Conservation (phyloP, 1,140 invertebrate genomes). For the Acarapis woodi region DNA sequence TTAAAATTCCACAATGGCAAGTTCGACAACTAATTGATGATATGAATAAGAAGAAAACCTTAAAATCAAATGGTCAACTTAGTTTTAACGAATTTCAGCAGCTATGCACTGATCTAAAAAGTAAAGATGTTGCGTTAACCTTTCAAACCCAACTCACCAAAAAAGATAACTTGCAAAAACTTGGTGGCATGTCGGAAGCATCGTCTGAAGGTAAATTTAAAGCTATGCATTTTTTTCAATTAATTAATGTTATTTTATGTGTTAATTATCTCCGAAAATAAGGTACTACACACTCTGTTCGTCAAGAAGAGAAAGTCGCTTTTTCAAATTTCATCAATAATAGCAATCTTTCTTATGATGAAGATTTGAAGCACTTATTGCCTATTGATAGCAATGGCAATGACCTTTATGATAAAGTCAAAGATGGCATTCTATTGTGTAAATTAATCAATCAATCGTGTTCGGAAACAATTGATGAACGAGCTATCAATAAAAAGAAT, state of each 20-base stretch:
- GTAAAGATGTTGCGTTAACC: slow-evolving; percentile 55
- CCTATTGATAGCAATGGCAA: slow-evolving; percentile 71
- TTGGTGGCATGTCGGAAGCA: slow-evolving; percentile 75
- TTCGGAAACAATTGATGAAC: slow-evolving; percentile 91
- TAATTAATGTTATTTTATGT: too few species aligned
- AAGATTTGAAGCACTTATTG: slow-evolving; percentile 57
- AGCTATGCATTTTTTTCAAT: too few species aligned
- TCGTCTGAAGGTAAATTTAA: slow-evolving; percentile 79
- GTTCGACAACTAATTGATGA: slow-evolving; percentile 69
- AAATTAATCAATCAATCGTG: slow-evolving; percentile 98
- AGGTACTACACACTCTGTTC: slow-evolving; percentile 66
- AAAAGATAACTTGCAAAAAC: slow-evolving; percentile 65
- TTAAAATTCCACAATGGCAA: slow-evolving; percentile 74
- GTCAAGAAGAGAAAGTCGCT: slow-evolving; percentile 83
- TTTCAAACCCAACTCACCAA: slow-evolving; percentile 78
- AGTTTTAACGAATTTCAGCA: slow-evolving; percentile 55
- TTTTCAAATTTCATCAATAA: slow-evolving; percentile 95
- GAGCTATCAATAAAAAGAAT: slow-evolving; percentile 80
- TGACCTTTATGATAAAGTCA: slow-evolving; percentile 65
- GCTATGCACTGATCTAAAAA: slow-evolving; percentile 57
- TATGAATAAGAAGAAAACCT: slow-evolving; percentile 10
- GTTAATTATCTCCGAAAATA: too few species aligned
- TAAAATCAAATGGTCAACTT: slow-evolving; percentile 29
- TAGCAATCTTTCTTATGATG: slow-evolving; percentile 51
- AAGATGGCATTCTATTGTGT: slow-evolving; percentile 84